These are phyloP conservation scores for Mormyrus hasselquistii DNA, from an alignment of 2,797 vertebrate species.

Conservation along the genomic window DNA sequence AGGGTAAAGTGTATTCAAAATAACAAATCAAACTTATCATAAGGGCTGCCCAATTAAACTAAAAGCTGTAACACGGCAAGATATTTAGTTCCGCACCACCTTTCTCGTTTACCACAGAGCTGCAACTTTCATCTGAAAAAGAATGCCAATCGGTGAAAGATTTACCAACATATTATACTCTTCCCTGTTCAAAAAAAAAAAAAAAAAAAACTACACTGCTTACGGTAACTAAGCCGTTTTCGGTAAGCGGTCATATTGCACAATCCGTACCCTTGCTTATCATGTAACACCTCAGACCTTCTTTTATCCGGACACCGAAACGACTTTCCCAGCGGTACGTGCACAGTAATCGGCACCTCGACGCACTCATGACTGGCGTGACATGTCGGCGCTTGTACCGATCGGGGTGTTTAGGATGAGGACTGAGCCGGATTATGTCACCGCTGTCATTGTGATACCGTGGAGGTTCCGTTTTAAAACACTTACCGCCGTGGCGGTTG, in stretches of 20 bases:
- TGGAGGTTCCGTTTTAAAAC: not conserved
- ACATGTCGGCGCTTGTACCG: slow-evolving; percentile 14
- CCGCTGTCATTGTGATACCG: not conserved
- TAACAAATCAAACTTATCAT: not conserved
- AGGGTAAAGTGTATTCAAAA: not conserved
- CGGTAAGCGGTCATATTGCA: not conserved
- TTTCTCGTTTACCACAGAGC: not conserved
- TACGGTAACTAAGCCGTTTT: not conserved
- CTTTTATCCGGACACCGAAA: not conserved
- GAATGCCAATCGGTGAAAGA: not conserved
- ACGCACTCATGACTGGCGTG: not conserved
- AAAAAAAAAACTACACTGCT: not conserved
- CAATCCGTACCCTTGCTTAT: not conserved
- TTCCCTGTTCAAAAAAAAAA: not conserved
- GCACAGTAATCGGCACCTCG: not conserved
- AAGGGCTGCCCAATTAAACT: not conserved
- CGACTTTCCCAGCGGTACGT: not conserved
- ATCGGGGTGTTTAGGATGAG: not conserved
- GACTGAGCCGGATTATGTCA: not conserved
- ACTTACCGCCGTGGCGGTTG: slow-evolving; percentile 67
- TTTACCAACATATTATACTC: not conserved
- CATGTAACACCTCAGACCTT: not conserved
- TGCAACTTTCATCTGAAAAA: not conserved
- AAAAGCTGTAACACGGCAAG: not conserved
- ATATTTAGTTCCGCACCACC: not conserved